Evolutionary conservation across 2,113 vertebrate genomes (phyloP).

Genomic region (human): DNA sequence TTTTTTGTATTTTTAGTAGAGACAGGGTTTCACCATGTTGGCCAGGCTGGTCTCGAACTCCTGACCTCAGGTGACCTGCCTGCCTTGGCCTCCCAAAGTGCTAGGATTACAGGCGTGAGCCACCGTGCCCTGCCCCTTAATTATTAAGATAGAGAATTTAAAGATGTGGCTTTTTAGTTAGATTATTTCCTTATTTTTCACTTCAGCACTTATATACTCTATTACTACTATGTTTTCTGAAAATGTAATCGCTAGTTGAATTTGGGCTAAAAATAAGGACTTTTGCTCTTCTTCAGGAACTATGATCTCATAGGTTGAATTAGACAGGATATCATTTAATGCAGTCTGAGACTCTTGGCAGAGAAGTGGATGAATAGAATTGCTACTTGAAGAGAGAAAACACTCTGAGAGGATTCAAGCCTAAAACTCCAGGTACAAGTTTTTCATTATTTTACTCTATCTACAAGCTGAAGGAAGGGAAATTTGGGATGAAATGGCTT

Average conservation of each 20-base stretch:
- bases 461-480: background rate
- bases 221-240: background rate
- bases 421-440: background rate
- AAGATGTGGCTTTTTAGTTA: background rate
- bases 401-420: background rate
- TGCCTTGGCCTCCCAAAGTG: too few species aligned
- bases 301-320: background rate
- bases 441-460: background rate
- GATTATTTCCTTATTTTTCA: constrained; percentile 8
- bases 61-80: too few species aligned
- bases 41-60: too few species aligned
- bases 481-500: background rate
- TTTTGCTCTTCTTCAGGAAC: background rate
- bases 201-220: background rate
- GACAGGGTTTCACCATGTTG: too few species aligned
- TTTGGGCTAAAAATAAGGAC: background rate
- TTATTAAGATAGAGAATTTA: background rate
- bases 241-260: background rate
- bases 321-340: background rate
- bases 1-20: too few species aligned
- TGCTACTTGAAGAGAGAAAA: background rate
- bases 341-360: background rate
- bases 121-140: background rate
- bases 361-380: background rate
- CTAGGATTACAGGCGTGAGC: too few species aligned